These are phyloP conservation scores for Ariopsis seemanni DNA, from an alignment of 2,113 vertebrate species.

Conservation along the genomic window DNA sequence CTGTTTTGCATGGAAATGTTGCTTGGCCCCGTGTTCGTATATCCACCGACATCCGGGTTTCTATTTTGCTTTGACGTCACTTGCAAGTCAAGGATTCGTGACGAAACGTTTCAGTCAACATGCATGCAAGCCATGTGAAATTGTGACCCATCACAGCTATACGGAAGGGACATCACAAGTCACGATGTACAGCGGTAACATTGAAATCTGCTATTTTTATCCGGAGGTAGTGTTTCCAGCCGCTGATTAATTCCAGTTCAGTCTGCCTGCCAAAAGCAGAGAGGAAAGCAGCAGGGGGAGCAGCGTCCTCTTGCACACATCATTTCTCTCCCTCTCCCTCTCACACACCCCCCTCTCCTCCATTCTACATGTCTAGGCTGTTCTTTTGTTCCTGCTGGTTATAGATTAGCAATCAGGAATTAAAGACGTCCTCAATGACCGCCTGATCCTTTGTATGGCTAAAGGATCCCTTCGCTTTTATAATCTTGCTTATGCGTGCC, in stretches of 20 bases:
- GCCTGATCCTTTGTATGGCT: background rate
- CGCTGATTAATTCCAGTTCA: conserved; percentile 71
- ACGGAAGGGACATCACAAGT: background rate
- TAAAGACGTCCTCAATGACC: conserved; percentile 6
- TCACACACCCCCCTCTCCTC: conserved; percentile 30
- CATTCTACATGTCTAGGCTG: conserved; percentile 45
- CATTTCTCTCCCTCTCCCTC: conserved; percentile 60
- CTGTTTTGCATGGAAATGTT: too few relatives aligned
- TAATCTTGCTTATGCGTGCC: background rate
- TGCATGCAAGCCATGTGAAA: background rate
- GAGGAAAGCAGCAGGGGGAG: conserved; percentile 18
- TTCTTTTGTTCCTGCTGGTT: conserved; percentile 65
- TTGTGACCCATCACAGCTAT: background rate
- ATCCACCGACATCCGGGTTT: too few relatives aligned
- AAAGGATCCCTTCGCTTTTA: background rate
- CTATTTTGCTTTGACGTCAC: too few relatives aligned
- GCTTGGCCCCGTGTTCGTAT: too few relatives aligned
- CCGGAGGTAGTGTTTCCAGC: conserved; percentile 71
- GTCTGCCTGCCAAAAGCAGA: conserved; percentile 45
- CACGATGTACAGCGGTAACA: background rate
- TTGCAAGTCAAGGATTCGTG: too few relatives aligned
- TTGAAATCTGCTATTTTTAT: background rate
- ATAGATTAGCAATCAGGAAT: conserved; percentile 71
- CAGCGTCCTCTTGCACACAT: background rate
- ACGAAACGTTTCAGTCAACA: background rate